phyloP scores from a whole-genome alignment of 2,888 invertebrate species.

The Eurytoma adleriae region DNA sequence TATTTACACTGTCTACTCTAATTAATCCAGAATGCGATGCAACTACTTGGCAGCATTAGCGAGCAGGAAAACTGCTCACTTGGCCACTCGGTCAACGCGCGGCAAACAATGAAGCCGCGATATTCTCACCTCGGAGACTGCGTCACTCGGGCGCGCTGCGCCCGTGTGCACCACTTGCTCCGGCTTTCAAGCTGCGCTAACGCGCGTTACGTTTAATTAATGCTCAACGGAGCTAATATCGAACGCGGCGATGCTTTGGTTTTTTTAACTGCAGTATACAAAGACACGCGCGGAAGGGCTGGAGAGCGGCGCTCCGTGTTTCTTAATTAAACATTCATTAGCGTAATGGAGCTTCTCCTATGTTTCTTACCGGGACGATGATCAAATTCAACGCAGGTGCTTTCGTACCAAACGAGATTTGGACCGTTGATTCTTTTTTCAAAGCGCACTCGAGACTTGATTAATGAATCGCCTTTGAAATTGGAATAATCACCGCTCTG shows the following conservation, averaged over 20 bases:
- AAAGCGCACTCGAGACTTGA: background rate
- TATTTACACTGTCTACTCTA: too few relatives aligned
- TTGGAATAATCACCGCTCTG: background rate
- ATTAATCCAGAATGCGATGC: too few relatives aligned
- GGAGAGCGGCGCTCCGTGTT: background rate
- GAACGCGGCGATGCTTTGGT: background rate
- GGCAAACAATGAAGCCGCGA: background rate
- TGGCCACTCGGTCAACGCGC: background rate
- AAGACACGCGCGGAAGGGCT: too few relatives aligned
- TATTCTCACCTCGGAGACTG: background rate
- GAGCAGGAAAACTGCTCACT: background rate
- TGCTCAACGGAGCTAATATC: conserved; percentile 9
- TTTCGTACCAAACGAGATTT: background rate
- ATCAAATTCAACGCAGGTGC: background rate
- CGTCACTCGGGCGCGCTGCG: too few relatives aligned
- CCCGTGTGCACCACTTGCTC: background rate
- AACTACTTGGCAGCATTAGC: too few relatives aligned
- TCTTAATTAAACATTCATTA: conserved; percentile 36
- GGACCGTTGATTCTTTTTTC: background rate
- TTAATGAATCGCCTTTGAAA: background rate
- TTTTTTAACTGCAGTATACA: too few relatives aligned
- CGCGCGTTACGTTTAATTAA: conserved; percentile 16
- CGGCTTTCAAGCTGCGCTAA: background rate
- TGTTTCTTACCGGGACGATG: background rate
- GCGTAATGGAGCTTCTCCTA: conserved; percentile 10